phyloP scores from a whole-genome alignment of 2,113 vertebrate genomes.

The Centrocercus urophasianus region DNA sequence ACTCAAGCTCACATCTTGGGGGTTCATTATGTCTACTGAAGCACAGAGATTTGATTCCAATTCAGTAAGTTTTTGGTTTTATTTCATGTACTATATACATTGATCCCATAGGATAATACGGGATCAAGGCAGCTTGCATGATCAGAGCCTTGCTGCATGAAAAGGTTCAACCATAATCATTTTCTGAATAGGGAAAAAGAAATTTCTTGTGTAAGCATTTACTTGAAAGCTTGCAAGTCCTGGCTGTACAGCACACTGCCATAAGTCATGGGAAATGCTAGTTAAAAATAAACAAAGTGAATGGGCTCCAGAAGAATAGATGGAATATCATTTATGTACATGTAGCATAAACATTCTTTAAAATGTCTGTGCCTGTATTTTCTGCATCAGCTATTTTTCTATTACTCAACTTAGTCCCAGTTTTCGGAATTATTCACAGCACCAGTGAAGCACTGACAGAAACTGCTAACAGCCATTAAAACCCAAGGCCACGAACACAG shows the following conservation, averaged over 20 bases:
- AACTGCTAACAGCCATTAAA: neutral
- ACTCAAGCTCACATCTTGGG: neutral
- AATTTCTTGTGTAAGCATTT: neutral
- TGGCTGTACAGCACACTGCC: neutral
- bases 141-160: neutral
- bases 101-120: neutral
- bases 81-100: neutral
- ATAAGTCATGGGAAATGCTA: neutral
- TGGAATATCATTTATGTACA: neutral
- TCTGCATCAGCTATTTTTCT: neutral
- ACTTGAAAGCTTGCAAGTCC: neutral
- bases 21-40: neutral
- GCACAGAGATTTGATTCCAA: neutral
- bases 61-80: neutral
- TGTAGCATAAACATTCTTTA: neutral
- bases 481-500: neutral
- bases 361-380: neutral
- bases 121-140: neutral
- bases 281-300: neutral
- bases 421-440: neutral
- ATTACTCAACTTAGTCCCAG: neutral
- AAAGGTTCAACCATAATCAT: neutral
- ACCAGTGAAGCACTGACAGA: neutral
- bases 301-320: neutral
- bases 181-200: neutral